Conservation (phyloP, 2,797 vertebrate genomes). For the Cuniculus paca region DNA sequence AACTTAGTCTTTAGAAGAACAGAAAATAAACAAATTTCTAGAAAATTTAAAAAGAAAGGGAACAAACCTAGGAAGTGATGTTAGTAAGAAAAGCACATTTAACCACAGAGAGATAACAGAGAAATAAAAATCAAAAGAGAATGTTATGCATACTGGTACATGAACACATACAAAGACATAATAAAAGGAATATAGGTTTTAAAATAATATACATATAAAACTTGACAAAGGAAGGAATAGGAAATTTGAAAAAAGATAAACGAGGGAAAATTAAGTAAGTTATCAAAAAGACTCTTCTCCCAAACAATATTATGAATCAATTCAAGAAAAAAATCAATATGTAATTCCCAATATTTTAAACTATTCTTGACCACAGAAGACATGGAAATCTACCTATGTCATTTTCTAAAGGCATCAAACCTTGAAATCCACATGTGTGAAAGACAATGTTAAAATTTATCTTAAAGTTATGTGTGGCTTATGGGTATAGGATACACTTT, state of each 20-base stretch:
- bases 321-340: background rate
- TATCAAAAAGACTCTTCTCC: background rate
- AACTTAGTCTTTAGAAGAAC: background rate
- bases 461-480: background rate
- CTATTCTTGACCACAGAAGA: background rate
- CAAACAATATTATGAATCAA: background rate
- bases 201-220: background rate
- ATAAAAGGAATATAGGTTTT: background rate
- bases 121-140: conserved; percentile 29
- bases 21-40: background rate
- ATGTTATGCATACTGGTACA: background rate
- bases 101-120: background rate
- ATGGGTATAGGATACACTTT: background rate
- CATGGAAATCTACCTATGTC: background rate
- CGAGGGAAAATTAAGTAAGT: background rate
- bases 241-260: background rate
- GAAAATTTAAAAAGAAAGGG: background rate
- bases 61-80: background rate
- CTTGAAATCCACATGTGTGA: background rate
- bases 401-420: conserved; percentile 4
- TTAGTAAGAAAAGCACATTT: background rate
- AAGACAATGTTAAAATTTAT: background rate
- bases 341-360: background rate
- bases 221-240: conserved; percentile 33
- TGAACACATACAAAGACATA: background rate